Percentiles rank a stretch among this genome's conserved stretches.
These are phyloP conservation scores for Hexactinellida sp. DNA, from an alignment of 37 sponge, comb jelly and placozoan genomes.

Conservation along the genomic window DNA sequence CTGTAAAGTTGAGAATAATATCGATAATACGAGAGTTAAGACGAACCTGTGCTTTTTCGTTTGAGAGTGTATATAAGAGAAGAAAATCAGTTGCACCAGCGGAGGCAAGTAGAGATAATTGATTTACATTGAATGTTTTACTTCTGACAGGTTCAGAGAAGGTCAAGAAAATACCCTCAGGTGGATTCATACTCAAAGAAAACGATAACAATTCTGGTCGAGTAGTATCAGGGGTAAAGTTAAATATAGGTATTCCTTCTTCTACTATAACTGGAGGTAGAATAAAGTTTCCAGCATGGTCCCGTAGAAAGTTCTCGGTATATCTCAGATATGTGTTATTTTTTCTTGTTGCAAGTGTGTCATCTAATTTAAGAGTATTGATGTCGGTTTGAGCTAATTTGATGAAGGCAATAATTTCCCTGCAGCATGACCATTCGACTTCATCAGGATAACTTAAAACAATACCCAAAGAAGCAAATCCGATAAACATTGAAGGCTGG, in stretches of 20 bases:
- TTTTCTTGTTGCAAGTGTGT: constrained; percentile 36
- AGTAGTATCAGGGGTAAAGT: constrained; percentile 38
- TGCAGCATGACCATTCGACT: constrained; percentile 3
- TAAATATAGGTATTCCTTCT: neutral
- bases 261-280: constrained; percentile 10
- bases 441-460: constrained; percentile 15
- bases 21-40: neutral
- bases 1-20: neutral
- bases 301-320: constrained; percentile 27
- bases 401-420: constrained; percentile 47
- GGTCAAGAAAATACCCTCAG: constrained; percentile 46
- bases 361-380: constrained; percentile 55
- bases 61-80: neutral
- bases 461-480: neutral
- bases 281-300: constrained; percentile 38
- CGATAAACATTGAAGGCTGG: neutral
- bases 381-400: constrained; percentile 44
- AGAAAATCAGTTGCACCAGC: neutral
- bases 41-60: neutral
- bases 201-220: constrained; percentile 42
- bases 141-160: constrained; percentile 70
- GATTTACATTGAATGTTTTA: constrained; percentile 25
- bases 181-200: constrained; percentile 63
- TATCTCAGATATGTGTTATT: constrained; percentile 34
- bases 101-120: neutral